These are phyloP conservation scores for Carettochelys insculpta DNA, from an alignment of 2,113 vertebrate genomes.

Conservation along the genomic window DNA sequence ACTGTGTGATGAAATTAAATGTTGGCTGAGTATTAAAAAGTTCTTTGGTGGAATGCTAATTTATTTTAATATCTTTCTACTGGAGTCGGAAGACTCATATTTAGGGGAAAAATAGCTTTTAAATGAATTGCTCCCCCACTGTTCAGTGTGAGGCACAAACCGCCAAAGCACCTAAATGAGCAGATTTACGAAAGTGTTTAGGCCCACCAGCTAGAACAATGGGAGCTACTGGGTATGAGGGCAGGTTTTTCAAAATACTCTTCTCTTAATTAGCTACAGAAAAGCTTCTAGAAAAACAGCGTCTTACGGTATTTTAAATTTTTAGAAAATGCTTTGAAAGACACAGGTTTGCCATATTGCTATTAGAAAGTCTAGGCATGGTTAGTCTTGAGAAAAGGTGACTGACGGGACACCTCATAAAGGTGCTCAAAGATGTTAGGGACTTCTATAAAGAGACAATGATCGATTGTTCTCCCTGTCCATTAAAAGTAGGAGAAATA, in stretches of 20 bases:
- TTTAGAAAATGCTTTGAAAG: no score
- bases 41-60: conserved; percentile 52
- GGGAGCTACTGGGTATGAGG: neutral
- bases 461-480: neutral
- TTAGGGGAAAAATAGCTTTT: conserved; percentile 45
- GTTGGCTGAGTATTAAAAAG: conserved; percentile 56
- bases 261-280: neutral
- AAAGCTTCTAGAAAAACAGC: no score
- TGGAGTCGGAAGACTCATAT: conserved; percentile 45
- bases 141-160: conserved; percentile 54
- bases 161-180: neutral
- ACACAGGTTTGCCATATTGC: no score
- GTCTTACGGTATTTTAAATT: no score
- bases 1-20: conserved; percentile 51
- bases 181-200: neutral
- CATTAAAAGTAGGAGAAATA: neutral
- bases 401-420: no score
- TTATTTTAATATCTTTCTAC: conserved; percentile 54
- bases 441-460: neutral
- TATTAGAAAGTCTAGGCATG: no score
- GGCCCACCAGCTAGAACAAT: neutral
- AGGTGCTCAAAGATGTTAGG: no score
- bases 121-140: conserved; percentile 58
- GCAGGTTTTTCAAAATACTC: neutral
- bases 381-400: no score